Conservation (phyloP, 2,113 vertebrate species). For the Caloenas nicobarica region DNA sequence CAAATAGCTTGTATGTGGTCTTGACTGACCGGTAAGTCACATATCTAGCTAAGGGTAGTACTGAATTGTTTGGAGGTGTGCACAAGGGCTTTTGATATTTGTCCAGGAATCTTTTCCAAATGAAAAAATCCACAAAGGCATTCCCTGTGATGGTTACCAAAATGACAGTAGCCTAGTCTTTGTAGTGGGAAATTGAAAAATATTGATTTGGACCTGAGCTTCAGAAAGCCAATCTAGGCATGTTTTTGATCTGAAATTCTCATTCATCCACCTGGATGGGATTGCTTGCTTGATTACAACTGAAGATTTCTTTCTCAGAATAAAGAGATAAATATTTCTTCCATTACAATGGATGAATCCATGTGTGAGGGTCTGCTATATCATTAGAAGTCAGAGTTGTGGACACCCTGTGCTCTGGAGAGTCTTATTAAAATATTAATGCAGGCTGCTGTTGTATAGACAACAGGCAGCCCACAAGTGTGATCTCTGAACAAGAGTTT, state of each 20-base stretch:
- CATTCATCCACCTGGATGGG: not conserved
- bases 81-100: not conserved
- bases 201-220: not conserved
- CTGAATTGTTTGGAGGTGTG: not conserved
- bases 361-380: not conserved
- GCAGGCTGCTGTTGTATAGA: accelerated
- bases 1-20: not conserved
- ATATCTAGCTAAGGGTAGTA: not conserved
- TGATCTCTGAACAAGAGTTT: not conserved
- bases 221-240: not conserved
- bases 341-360: not conserved
- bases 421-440: not conserved
- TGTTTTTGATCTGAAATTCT: not conserved
- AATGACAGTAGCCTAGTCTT: not conserved
- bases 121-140: not conserved
- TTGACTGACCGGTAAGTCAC: not conserved
- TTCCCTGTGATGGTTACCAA: not conserved
- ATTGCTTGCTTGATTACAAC: not conserved
- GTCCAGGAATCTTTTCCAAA: not conserved
- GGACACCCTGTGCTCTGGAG: not conserved
- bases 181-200: not conserved
- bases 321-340: not conserved
- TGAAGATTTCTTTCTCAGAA: not conserved
- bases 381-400: not conserved
- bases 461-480: not conserved